phyloP scores from a whole-genome alignment of 1,140 invertebrate species.

The Zaprionus davidi region DNA sequence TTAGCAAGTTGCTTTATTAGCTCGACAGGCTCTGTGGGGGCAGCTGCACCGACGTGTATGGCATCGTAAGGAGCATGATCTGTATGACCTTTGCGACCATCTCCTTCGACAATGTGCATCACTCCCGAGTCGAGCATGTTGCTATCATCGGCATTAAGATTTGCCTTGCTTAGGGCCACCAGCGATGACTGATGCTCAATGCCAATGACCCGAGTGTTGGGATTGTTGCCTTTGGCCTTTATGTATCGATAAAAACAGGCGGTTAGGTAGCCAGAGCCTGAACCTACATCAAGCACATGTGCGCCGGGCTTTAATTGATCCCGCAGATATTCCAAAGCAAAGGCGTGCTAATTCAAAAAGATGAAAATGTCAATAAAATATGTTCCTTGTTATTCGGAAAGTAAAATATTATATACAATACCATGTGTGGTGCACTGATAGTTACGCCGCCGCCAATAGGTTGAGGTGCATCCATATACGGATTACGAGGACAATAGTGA shows the following conservation, averaged over 20 bases:
- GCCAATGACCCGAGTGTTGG: constrained; percentile 90
- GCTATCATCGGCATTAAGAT: constrained; percentile 91
- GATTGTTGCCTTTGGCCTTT: constrained; percentile 84
- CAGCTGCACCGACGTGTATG: constrained; percentile 93
- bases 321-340: constrained; percentile 95
- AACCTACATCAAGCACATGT: constrained; percentile 96
- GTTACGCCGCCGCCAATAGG: constrained; percentile 95
- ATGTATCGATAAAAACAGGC: constrained; percentile 92
- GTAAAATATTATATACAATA: constrained; percentile 81
- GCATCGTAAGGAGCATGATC: constrained; percentile 90
- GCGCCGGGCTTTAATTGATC: constrained; percentile 92
- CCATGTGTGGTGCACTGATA: constrained; percentile 99
- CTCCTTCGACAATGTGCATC: constrained; percentile 91
- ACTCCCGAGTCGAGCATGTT: constrained; percentile 88
- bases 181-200: constrained; percentile 97
- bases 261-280: constrained; percentile 97
- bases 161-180: constrained; percentile 89
- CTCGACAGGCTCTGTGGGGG: constrained; percentile 89
- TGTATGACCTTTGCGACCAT: constrained; percentile 92
- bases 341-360: constrained; percentile 89
- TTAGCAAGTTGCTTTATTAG: constrained; percentile 89
- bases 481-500: constrained; percentile 86
- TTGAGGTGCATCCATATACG: constrained; percentile 96
- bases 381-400: background rate
- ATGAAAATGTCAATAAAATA: background rate